These are phyloP conservation scores for Oryzias melastigma DNA, from an alignment of 2,113 vertebrate genomes.

Conservation along the genomic window DNA sequence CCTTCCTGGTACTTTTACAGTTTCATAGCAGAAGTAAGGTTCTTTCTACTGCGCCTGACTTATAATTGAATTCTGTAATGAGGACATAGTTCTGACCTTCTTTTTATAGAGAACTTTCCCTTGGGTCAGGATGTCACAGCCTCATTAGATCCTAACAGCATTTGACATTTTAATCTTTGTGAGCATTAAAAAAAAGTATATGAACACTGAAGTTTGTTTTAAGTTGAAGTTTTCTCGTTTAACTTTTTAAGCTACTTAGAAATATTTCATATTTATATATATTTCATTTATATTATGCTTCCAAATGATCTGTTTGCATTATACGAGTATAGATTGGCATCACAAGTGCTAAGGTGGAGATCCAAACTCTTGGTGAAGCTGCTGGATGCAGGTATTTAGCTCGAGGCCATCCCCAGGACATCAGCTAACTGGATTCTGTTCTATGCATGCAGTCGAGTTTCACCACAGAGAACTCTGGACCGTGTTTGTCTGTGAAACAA, in stretches of 20 bases:
- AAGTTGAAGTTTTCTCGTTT: conserved; percentile 4
- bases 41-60: conserved; percentile 1
- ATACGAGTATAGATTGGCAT: background rate
- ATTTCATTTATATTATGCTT: background rate
- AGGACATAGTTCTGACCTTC: conserved; percentile 21
- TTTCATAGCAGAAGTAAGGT: conserved; percentile 1
- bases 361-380: conserved; percentile 11
- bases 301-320: no score
- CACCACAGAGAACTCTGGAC: conserved; percentile 24
- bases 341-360: conserved; percentile 1
- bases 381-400: conserved; percentile 24
- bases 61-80: conserved; percentile 32
- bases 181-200: conserved; percentile 17
- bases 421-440: conserved; percentile 15
- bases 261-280: background rate
- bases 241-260: background rate
- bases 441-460: conserved; percentile 23
- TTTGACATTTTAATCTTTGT: conserved; percentile 49
- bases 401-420: conserved; percentile 13
- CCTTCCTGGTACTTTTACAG: no score
- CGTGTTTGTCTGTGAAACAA: conserved; percentile 15
- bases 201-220: background rate
- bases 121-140: conserved; percentile 39
- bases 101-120: conserved; percentile 52
- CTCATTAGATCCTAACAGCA: conserved; percentile 47